Evolutionary conservation across 2,797 vertebrate species (phyloP), one percentile per base, ranked within the genome.

Genomic region (Molothrus aeneus): DNA sequence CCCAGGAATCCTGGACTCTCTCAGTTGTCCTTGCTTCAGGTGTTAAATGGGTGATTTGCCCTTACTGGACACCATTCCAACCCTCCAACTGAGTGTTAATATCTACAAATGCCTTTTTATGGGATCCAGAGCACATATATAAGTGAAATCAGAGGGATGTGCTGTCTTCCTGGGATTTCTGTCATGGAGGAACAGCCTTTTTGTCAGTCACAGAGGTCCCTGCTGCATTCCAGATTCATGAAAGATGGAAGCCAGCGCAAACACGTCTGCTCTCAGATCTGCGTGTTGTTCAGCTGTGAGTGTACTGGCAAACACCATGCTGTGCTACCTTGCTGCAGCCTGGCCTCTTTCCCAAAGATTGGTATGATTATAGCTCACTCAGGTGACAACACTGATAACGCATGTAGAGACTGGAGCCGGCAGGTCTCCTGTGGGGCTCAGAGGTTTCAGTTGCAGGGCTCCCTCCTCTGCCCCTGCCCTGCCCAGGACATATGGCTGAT

Each of bases 181-280:
- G 87, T 96, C 92, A 85, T 61, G 75, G 86, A 83, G 72, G 81
- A 95, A 16, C 60, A 90, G 85, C 66, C 61, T 93, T 94, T 88
- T 90, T 22, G 43, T 92, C 86, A 93, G 88, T 92, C 91, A 71
- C 77, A 90, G 77, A 88, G 90, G 74, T 95, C 94, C 81, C 88
- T 71, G 81, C 90, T 93, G 86, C 70, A 80, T 92, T 96, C 68
- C 91, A 91, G 87, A 78, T 85, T 91, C 57, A 57, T 80, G 86
- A 84, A 92, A 90, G 94, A 92, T 87, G 89, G 94, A 93, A 95
- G 80, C 71, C 86, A 71, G 93, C 3, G 0, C 86, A 92, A 74
- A 87, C 53, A 45, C 5, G 22, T 89, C 93, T 88, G 93, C 84
- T 70, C 38, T 86, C 74, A 66, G 90, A 69, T 81, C 92, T 6